Evolutionary conservation across 1,140 invertebrate genomes (phyloP), one percentile per base, ranked within the genome.

Genomic region (Drosophila pandora): DNA sequence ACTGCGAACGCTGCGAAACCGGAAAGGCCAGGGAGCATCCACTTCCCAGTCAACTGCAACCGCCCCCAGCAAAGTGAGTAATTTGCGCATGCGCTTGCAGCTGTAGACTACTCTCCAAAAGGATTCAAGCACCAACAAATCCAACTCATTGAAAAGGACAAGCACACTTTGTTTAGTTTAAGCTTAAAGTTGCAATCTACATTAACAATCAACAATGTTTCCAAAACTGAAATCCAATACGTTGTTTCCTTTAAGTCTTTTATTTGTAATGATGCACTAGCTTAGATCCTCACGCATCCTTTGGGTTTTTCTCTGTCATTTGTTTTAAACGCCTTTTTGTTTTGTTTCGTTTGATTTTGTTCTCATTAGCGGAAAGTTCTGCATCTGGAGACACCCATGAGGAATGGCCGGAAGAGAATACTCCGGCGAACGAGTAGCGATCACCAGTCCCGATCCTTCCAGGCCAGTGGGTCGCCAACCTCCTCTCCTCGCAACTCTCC

Each of bases 51-150:
- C 53, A 23, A 37, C 50, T 32, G 47, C 79, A 13, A 62, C 10
- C 25, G 21, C 23, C 39, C 56, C 61, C 32, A 77, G 71, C 70
- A 83, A 88, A 90, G 88, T 90, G 79, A 87, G 79, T 90, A 90
- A 55, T 50, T 45, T 45, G 54, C 77, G 75, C 52, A 49, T 72
- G 56, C 75, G 75, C 50, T 17, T 85, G 81, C 81, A 82, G 59
- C 77, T 85, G 41, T 88, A 88, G 48, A 28, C 47, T 64, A 28
- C 50, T 64, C 63, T 67, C 49, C 54, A 23, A 23, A 17, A 53
- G 59, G 57, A 68, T 12, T 37, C 17, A 49, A 10, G n/a, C 57
- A 45, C 37, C 58, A 13, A 22, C 39, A 21, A 45, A 4, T 43
- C 45, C 34, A 32, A 23, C 5, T 9, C 41, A n/a, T 37, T 30